Base-by-base conservation (phyloP, 2,888 invertebrate genomes). In the Scaptomyza caliginosa region DNA sequence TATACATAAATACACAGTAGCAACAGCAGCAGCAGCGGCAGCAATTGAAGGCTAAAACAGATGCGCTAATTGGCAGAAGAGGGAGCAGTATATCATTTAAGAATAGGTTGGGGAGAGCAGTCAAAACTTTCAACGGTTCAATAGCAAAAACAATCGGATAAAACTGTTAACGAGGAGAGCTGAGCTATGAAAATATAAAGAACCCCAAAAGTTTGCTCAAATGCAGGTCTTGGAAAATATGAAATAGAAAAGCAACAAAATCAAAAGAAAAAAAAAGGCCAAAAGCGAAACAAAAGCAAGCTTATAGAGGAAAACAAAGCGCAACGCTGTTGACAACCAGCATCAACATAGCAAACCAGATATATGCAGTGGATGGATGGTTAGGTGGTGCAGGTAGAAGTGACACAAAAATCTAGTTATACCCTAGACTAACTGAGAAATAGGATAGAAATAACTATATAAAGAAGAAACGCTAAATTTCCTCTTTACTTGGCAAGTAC, bases 151-250 rank as follows among this genome's bases (percentile, higher is more conserved):
- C 51, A 34, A 43, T n/a, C 34, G 24, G 48, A 58, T 39, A 34
- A 36, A 60, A 34, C 32, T 57, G 77, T 69, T 74, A 58, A 55
- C 19, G 48, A 67, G 74, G 64, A 83, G 57, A 75, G 64, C 51
- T 60, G 28, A 68, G 78, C 75, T 43, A 84, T 74, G 65, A 81
- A 84, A 86, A 85, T 81, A 68, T 71, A 81, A 70, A 65, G 62
- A 74, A n/a, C n/a, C 65, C 58, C 56, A 71, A 74, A 70, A 67
- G 51, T 66, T 66, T 62, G 50, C 60, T 24, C 19, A 48, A 49
- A 45, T 34, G 49, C 28, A 19, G 23, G n/a, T 16, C 32, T 16
- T 26, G 43, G 50, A 64, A 59, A 73, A 45, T 54, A 16, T 30
- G 24, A 52, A 73, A 45, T 54, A 19, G 17, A 21, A 54, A 23